A percentile compares a stretch with the other conserved stretches of the same genome.
Conservation (phyloP, 2,888 invertebrate genomes). For the Agonum fuliginosum region DNA sequence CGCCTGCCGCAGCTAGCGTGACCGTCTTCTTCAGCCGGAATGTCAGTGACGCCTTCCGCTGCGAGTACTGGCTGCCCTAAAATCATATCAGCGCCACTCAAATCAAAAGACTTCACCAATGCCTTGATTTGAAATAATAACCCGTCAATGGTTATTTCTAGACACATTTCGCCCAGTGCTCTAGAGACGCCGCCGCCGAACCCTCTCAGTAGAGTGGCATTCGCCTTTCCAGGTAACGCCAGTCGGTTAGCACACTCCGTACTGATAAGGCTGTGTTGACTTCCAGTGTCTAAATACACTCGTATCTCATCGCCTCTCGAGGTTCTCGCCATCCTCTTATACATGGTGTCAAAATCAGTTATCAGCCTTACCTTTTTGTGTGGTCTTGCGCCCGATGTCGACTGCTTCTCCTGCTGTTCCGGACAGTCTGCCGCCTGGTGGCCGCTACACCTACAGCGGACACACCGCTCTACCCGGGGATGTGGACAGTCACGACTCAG, state of each 20-base stretch:
- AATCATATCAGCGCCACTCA: slow-evolving; percentile 49
- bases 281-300: slow-evolving; percentile 52
- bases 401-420: background rate
- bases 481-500: background rate
- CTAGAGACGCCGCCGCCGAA: slow-evolving; percentile 45
- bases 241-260: slow-evolving; percentile 45
- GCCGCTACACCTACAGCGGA: background rate
- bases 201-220: slow-evolving; percentile 20
- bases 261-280: slow-evolving; percentile 48
- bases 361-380: background rate
- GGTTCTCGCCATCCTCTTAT: background rate
- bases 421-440: background rate
- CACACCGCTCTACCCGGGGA: background rate
- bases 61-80: slow-evolving; percentile 52
- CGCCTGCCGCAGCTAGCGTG: background rate
- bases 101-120: slow-evolving; percentile 32
- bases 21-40: background rate
- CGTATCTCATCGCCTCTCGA: slow-evolving; percentile 47
- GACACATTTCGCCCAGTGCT: slow-evolving; percentile 12
- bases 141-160: slow-evolving; percentile 37
- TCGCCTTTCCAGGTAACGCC: slow-evolving; percentile 8
- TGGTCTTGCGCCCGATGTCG: background rate
- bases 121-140: slow-evolving; percentile 40
- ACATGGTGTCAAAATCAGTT: background rate
- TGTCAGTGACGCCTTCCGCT: slow-evolving; percentile 34